Evolutionary conservation across 2,888 invertebrate genomes (phyloP).

Genomic region (Apomyelois bistriatella): DNA sequence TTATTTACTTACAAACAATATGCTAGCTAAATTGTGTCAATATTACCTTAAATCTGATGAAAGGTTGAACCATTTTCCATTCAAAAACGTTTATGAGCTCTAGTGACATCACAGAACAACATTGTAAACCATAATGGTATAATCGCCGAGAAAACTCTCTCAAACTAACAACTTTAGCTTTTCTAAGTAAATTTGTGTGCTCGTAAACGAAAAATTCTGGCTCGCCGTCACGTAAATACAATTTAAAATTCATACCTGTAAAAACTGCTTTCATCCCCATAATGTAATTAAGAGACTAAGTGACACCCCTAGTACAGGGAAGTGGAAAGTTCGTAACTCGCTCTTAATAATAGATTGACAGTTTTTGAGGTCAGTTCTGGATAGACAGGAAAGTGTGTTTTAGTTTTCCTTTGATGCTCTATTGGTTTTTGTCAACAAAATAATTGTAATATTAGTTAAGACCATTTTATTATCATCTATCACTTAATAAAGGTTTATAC

Average conservation of each 20-base stretch:
- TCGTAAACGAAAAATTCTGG: constrained; percentile 23
- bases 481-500: too few relatives aligned
- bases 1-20: too few relatives aligned
- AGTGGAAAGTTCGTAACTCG: constrained; percentile 25
- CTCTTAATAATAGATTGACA: constrained; percentile 33
- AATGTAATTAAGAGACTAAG: constrained; percentile 53
- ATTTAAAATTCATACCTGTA: constrained; percentile 66
- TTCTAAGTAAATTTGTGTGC: constrained; percentile 29
- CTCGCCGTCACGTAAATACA: constrained; percentile 37
- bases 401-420: not conserved
- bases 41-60: not conserved
- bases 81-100: not conserved
- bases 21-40: not conserved
- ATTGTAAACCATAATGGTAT: constrained; percentile 5
- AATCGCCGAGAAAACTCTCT: not conserved
- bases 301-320: constrained; percentile 36
- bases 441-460: not conserved
- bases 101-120: not conserved
- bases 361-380: constrained; percentile 1
- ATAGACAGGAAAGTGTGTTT: not conserved
- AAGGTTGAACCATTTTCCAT: not conserved
- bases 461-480: too few relatives aligned
- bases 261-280: constrained; percentile 65
- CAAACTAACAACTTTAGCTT: constrained; percentile 12
- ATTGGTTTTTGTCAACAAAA: not conserved